Evolutionary conservation across 2,113 vertebrate species (phyloP).

Genomic region (Thamnophis sirtalis): DNA sequence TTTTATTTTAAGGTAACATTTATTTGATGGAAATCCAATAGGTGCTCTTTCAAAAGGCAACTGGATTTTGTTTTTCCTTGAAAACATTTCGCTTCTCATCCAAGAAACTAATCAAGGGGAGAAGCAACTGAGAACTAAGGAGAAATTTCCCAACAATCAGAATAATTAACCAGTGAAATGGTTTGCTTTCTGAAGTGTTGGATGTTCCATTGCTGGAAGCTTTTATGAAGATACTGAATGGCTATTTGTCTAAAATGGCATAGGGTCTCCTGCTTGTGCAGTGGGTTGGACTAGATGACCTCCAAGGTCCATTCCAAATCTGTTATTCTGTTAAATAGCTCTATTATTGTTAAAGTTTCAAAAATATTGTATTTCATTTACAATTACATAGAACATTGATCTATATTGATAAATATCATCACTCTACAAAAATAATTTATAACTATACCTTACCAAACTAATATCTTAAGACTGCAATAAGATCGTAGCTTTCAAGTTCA

Average conservation of each 20-base stretch:
- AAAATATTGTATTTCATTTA: background rate
- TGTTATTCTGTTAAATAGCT: too few species aligned
- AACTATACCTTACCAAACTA: background rate
- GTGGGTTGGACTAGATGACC: too few species aligned
- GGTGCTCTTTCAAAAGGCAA: too few species aligned
- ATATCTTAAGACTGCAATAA: background rate
- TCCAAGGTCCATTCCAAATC: too few species aligned
- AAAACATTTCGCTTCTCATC: too few species aligned
- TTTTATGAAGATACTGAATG: too few species aligned
- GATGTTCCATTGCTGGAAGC: too few species aligned
- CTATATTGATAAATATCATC: background rate
- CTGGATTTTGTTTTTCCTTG: too few species aligned
- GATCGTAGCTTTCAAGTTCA: background rate
- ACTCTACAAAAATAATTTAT: background rate
- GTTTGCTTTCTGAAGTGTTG: too few species aligned
- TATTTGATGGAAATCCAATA: background rate
- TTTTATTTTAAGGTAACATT: background rate
- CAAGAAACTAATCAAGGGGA: background rate
- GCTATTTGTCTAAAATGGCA: too few species aligned
- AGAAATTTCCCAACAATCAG: background rate
- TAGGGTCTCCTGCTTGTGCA: too few species aligned
- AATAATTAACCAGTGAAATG: too few species aligned
- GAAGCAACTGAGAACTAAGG: background rate
- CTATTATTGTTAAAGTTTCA: background rate
- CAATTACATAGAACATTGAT: background rate